phyloP scores from a whole-genome alignment of 2,113 vertebrate species.

The Tetrao urogallus region DNA sequence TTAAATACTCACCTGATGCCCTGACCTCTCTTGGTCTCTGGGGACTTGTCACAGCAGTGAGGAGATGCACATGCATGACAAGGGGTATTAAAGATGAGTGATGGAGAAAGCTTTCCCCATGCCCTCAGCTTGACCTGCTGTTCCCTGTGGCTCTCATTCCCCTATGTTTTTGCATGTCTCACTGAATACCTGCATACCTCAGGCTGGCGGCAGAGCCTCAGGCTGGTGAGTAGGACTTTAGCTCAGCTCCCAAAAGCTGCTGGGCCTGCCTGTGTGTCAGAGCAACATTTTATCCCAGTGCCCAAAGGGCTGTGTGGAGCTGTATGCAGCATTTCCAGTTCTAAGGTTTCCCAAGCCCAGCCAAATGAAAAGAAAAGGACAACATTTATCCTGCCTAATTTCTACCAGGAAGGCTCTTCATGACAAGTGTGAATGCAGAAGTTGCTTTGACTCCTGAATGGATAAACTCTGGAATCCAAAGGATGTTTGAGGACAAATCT shows the following conservation, averaged over 20 bases:
- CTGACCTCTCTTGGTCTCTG: not conserved
- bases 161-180: slow-evolving; percentile 46
- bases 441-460: slow-evolving; percentile 44
- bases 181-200: slow-evolving; percentile 42
- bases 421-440: slow-evolving; percentile 15
- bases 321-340: not conserved
- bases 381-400: slow-evolving; percentile 1
- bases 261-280: not conserved
- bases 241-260: not conserved
- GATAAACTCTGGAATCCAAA: slow-evolving; percentile 50
- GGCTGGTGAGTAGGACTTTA: not conserved
- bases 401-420: slow-evolving; percentile 17
- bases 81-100: slow-evolving; percentile 19
- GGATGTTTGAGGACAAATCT: slow-evolving; percentile 64
- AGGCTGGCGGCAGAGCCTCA: not conserved
- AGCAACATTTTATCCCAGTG: not conserved
- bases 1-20: not conserved
- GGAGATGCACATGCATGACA: not conserved
- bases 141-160: not conserved
- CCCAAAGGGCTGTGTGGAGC: not conserved
- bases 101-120: not conserved
- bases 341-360: not conserved
- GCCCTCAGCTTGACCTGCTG: slow-evolving; percentile 31
- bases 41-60: not conserved
- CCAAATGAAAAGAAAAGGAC: not conserved